A percentile compares a stretch with the other conserved stretches of the same genome.
phyloP scores from a whole-genome alignment of 2,888 invertebrate species.

The Diploptera punctata region DNA sequence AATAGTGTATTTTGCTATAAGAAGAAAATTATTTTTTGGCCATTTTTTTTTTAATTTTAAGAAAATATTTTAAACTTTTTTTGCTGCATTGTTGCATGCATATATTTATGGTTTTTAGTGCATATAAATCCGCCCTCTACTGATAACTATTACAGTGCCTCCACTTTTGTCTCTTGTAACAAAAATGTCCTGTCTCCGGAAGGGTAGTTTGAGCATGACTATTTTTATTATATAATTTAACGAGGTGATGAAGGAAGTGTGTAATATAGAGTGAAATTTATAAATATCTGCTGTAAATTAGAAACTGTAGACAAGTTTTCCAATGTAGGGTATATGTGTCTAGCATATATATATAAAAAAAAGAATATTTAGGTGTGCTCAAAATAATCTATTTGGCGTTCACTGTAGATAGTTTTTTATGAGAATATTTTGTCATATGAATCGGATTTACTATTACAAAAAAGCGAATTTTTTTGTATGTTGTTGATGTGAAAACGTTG shows the following conservation, averaged over 20 bases:
- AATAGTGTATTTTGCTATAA: too few species aligned
- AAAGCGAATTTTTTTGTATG: neutral
- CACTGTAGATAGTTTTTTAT: constrained; percentile 4
- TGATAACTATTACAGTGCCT: constrained; percentile 2
- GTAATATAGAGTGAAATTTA: neutral
- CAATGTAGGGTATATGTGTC: neutral
- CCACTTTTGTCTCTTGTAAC: neutral
- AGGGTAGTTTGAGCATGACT: constrained; percentile 18
- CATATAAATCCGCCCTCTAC: too few species aligned
- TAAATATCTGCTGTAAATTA: neutral
- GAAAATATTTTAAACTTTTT: too few species aligned
- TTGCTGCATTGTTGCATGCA: too few species aligned
- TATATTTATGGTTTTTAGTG: too few species aligned
- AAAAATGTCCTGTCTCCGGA: neutral
- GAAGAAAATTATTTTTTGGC: too few species aligned
- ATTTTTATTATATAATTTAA: too few species aligned
- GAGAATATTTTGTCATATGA: constrained; percentile 9
- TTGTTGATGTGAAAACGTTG: neutral
- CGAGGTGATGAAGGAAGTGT: too few species aligned
- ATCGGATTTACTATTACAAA: neutral
- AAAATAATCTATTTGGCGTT: constrained; percentile 7
- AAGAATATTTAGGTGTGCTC: neutral
- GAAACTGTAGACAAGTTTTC: neutral
- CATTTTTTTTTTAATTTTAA: too few species aligned
- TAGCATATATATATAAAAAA: neutral